phyloP scores from a whole-genome alignment of 2,888 invertebrate genomes.

The Sericinus montela region DNA sequence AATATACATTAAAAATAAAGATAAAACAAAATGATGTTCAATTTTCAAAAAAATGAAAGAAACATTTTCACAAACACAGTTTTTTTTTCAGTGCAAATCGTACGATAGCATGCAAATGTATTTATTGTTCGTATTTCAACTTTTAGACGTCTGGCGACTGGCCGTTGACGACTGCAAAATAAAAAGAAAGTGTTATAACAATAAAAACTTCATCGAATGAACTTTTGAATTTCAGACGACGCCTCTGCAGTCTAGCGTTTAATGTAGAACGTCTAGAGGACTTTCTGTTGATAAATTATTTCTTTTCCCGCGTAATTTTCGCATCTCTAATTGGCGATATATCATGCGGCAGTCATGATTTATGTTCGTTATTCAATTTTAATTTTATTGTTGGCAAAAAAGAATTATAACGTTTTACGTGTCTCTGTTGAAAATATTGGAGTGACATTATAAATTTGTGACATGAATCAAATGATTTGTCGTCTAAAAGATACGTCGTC shows the following conservation, averaged over 20 bases:
- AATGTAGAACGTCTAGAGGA: slow-evolving; percentile 40
- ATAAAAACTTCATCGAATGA: slow-evolving; percentile 23
- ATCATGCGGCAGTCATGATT: slow-evolving; percentile 13
- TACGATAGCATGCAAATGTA: not conserved
- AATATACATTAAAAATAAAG: no score
- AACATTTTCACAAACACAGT: not conserved
- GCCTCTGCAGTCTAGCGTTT: slow-evolving; percentile 30
- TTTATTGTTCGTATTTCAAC: slow-evolving; percentile 1
- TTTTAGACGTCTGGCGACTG: not conserved
- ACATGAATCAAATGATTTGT: not conserved
- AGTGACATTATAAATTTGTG: not conserved
- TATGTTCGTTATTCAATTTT: slow-evolving; percentile 1
- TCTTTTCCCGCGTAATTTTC: slow-evolving; percentile 25
- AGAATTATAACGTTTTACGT: not conserved
- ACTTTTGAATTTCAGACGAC: slow-evolving; percentile 18
- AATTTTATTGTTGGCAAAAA: slow-evolving; percentile 3
- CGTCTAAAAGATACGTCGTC: no score
- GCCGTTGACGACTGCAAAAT: slow-evolving; percentile 9
- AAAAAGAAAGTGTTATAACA: slow-evolving; percentile 18
- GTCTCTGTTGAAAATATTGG: not conserved
- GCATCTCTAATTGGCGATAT: slow-evolving; percentile 7
- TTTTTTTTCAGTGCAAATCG: no score
- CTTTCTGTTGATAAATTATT: slow-evolving; percentile 51
- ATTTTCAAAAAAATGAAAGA: no score
- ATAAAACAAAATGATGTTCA: no score